Conservation (phyloP, 2,888 invertebrate species). For the Apoderus coryli region DNA sequence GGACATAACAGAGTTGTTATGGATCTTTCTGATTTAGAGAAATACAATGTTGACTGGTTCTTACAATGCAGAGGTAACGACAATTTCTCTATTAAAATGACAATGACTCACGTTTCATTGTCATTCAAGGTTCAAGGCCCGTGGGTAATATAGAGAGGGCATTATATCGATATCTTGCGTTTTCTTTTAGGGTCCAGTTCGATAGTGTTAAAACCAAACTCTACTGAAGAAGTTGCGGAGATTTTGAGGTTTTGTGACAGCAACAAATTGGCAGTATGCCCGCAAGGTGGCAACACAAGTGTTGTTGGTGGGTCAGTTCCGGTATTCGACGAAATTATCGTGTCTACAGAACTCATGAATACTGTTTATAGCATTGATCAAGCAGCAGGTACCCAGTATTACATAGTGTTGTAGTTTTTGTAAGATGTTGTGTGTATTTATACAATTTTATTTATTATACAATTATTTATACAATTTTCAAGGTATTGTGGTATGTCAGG, state of each 20-base stretch:
- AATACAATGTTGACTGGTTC: slow-evolving; percentile 81
- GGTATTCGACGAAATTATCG: slow-evolving; percentile 88
- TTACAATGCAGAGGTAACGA: slow-evolving; percentile 69
- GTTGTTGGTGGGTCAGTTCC: slow-evolving; percentile 90
- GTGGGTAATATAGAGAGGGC: no score
- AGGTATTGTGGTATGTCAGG: slow-evolving; percentile 70
- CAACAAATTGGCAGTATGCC: slow-evolving; percentile 73
- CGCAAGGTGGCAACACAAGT: slow-evolving; percentile 90
- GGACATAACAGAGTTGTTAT: slow-evolving; percentile 52
- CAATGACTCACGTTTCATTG: no score
- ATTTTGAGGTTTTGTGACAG: slow-evolving; percentile 76
- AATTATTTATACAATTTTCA: slow-evolving; percentile 17
- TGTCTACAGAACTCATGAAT: slow-evolving; percentile 76
- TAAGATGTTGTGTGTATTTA: slow-evolving; percentile 2
- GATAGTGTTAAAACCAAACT: slow-evolving; percentile 73
- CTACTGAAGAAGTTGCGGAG: slow-evolving; percentile 71
- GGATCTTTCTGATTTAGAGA: slow-evolving; percentile 57
- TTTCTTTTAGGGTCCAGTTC: slow-evolving; percentile 61
- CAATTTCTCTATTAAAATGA: no score
- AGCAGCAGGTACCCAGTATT: slow-evolving; percentile 59
- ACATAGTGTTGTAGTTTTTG: slow-evolving; percentile 4
- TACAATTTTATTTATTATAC: slow-evolving; percentile 3
- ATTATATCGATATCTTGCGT: no score
- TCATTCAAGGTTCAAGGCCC: no score
- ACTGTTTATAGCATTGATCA: slow-evolving; percentile 68